Percentiles rank a stretch among this genome's conserved stretches.
phyloP scores from a whole-genome alignment of 2,888 invertebrate species.

The Rhingia campestris region DNA sequence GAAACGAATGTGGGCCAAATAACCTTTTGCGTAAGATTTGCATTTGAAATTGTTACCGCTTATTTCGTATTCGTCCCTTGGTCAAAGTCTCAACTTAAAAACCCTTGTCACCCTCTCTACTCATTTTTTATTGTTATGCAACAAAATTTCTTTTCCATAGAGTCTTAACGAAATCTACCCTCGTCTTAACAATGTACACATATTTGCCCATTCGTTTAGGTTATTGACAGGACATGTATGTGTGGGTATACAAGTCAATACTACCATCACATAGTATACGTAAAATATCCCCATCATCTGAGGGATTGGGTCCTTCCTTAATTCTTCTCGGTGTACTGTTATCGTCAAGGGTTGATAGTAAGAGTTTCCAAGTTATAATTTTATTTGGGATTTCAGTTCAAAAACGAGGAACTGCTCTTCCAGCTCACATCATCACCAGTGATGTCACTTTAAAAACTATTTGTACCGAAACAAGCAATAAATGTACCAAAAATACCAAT shows the following conservation, averaged over 20 bases:
- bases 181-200: conserved; percentile 11
- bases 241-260: conserved; percentile 42
- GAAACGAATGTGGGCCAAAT: conserved; percentile 43
- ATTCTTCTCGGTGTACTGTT: conserved; percentile 5
- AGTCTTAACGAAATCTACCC: conserved; percentile 19
- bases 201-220: conserved; percentile 42
- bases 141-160: conserved; percentile 18
- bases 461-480: no score
- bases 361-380: conserved; percentile 68
- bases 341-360: conserved; percentile 63
- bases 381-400: conserved; percentile 67
- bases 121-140: conserved; percentile 1
- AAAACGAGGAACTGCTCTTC: conserved; percentile 58
- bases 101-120: conserved; percentile 64
- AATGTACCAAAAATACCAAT: no score
- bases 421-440: conserved; percentile 61
- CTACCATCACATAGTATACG: conserved; percentile 34
- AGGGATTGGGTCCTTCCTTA: conserved; percentile 1
- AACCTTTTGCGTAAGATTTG: conserved; percentile 68
- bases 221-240: conserved; percentile 32
- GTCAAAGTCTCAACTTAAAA: conserved; percentile 50
- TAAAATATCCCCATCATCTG: conserved; percentile 42
- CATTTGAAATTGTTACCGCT: conserved; percentile 70
- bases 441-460: conserved; percentile 9
- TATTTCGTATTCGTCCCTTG: conserved; percentile 71